These are phyloP conservation scores for Odontophorus gujanensis DNA, from an alignment of 2,113 vertebrate species.

Conservation along the genomic window DNA sequence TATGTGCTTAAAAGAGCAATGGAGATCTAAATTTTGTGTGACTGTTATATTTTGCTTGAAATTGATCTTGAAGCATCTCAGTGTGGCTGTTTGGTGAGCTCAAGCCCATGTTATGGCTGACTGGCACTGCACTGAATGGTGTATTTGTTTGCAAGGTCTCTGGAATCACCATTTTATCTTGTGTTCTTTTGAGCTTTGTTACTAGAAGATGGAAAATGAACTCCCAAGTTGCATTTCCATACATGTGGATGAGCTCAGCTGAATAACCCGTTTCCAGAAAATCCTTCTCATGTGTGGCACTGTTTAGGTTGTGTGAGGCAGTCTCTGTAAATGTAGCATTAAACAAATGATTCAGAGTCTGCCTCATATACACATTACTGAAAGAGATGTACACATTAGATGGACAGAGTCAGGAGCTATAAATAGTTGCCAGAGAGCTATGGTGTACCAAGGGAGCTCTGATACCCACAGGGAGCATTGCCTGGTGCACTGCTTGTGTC, in stretches of 20 bases:
- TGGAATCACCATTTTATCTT: neutral
- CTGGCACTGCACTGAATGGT: neutral
- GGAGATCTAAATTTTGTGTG: neutral
- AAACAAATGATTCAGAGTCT: neutral
- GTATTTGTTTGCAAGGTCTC: neutral
- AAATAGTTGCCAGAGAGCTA: neutral
- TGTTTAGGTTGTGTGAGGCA: neutral
- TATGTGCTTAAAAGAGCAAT: neutral
- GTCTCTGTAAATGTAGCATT: neutral
- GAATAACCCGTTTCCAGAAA: neutral
- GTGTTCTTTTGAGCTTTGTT: neutral
- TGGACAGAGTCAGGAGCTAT: neutral
- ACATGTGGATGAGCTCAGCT: accelerated
- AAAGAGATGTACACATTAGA: neutral
- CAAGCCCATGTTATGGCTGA: neutral
- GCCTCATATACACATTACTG: neutral
- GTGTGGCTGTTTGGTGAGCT: neutral
- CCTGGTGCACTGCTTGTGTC: neutral
- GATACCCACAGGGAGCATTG: neutral
- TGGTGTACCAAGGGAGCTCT: neutral
- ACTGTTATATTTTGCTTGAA: neutral
- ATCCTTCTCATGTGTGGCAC: neutral
- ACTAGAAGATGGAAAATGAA: neutral
- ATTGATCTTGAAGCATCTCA: neutral
- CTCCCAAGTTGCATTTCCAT: neutral